Percentiles rank a stretch among this genome's conserved stretches.
These are phyloP conservation scores for Agapornis roseicollis DNA, from an alignment of 2,113 vertebrate species.

Conservation along the genomic window DNA sequence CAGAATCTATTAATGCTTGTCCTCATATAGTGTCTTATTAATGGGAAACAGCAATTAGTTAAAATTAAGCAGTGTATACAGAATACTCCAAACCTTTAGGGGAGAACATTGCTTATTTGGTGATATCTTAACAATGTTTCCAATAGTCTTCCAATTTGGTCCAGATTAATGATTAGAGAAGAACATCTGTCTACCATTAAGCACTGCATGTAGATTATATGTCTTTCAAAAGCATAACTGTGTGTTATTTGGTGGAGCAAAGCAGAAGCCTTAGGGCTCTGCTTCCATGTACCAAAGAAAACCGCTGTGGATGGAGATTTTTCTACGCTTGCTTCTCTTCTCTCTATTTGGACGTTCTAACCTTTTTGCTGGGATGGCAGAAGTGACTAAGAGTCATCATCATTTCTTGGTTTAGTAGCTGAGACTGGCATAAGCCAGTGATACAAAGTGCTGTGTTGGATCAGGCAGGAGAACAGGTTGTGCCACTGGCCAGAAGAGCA, in stretches of 20 bases:
- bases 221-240: background rate
- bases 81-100: background rate
- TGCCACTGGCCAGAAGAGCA: background rate
- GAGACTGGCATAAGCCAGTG: background rate
- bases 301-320: background rate
- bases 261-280: background rate
- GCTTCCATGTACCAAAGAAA: background rate
- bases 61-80: background rate
- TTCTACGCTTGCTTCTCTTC: background rate
- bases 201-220: background rate
- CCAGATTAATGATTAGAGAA: background rate
- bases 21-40: background rate
- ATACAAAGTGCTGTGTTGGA: background rate
- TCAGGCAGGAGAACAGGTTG: background rate
- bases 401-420: background rate
- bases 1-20: background rate
- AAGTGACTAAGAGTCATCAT: background rate
- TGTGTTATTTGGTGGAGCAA: background rate
- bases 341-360: background rate
- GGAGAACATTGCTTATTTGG: background rate
- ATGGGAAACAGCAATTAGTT: background rate
- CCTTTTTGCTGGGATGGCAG: background rate
- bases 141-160: background rate
- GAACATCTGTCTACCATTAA: background rate
- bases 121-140: background rate